Conservation (phyloP, 1,140 invertebrate species). For the Mesaphorura yosii region DNA sequence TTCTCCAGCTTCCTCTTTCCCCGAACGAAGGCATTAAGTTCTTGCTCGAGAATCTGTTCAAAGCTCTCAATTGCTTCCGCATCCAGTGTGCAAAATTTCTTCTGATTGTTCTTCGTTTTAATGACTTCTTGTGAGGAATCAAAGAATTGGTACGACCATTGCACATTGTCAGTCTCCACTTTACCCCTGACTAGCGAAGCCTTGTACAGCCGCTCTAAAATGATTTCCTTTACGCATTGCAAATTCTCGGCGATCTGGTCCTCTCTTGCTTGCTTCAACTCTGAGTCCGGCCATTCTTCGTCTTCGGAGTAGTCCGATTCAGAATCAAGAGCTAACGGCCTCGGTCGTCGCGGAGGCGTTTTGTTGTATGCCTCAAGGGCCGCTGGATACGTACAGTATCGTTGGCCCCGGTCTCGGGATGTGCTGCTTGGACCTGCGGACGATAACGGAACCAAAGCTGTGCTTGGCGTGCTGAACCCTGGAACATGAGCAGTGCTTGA, state of each 20-base stretch:
- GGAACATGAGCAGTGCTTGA: too few relatives aligned
- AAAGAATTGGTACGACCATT: neutral
- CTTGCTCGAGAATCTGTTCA: neutral
- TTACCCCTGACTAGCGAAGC: neutral
- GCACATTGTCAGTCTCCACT: neutral
- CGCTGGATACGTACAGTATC: neutral
- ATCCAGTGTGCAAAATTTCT: neutral
- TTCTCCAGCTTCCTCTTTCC: neutral
- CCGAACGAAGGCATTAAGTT: neutral
- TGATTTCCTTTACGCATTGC: neutral
- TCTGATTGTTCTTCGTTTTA: neutral
- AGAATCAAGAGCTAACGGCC: neutral
- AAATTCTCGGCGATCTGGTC: too few relatives aligned
- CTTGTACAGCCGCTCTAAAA: neutral
- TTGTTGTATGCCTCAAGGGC: neutral
- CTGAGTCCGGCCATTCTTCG: too few relatives aligned
- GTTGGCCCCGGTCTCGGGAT: neutral
- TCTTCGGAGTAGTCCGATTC: neutral
- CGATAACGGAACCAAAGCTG: too few relatives aligned
- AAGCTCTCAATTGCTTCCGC: neutral
- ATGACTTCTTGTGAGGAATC: neutral
- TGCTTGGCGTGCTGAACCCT: too few relatives aligned
- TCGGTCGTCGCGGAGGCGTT: neutral
- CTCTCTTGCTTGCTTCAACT: too few relatives aligned
- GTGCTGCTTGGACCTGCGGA: too few relatives aligned